A percentile compares a stretch with the other conserved stretches of the same genome.
Evolutionary conservation across 2,113 vertebrate species (phyloP).

Genomic region (Mesocricetus auratus): DNA sequence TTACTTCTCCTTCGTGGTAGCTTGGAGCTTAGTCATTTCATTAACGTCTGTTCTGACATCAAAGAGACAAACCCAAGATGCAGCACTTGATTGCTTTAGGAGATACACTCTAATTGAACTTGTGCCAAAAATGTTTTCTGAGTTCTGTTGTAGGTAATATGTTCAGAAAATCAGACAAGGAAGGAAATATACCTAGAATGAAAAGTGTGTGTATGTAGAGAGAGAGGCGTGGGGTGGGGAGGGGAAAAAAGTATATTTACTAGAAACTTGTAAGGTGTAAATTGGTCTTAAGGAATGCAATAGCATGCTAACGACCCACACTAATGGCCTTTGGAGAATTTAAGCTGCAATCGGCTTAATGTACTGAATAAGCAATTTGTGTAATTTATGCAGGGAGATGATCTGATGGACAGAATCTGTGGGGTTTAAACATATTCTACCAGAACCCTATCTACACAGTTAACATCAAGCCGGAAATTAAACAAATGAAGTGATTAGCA

Average conservation of each 20-base stretch:
- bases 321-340: slow-evolving; percentile 53
- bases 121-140: background rate
- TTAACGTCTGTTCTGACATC: slow-evolving; percentile 2
- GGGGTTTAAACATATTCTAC: slow-evolving; percentile 27
- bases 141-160: background rate
- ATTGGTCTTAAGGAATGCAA: slow-evolving; percentile 15
- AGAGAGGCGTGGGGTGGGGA: accelerated
- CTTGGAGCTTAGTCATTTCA: background rate
- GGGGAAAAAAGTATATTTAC: background rate
- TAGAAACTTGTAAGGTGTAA: slow-evolving; percentile 21
- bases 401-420: slow-evolving; percentile 28
- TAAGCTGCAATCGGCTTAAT: slow-evolving; percentile 43
- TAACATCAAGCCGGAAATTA: slow-evolving; percentile 61
- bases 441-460: slow-evolving; percentile 7
- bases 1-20: slow-evolving; percentile 14
- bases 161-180: background rate
- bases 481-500: slow-evolving; percentile 28
- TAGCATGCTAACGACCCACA: background rate
- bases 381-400: slow-evolving; percentile 41
- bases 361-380: slow-evolving; percentile 58
- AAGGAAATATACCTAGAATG: background rate
- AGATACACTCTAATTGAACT: background rate
- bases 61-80: slow-evolving; percentile 28
- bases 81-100: background rate
- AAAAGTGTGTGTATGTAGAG: background rate